phyloP scores from a whole-genome alignment of 2,797 vertebrate species.

The Florisuga fusca region DNA sequence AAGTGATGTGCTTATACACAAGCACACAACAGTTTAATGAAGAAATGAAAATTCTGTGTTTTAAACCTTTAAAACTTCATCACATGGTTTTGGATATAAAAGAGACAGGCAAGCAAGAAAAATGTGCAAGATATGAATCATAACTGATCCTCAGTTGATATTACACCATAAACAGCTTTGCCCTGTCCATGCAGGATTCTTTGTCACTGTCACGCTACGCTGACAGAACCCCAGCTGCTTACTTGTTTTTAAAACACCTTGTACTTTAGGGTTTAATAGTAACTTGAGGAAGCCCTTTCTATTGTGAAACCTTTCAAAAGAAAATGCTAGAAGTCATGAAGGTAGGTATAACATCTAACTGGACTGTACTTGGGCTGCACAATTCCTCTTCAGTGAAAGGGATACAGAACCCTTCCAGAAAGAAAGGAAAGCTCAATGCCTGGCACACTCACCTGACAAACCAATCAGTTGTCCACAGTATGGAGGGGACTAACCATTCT shows the following conservation, averaged over 20 bases:
- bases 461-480: not conserved
- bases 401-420: not conserved
- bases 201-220: not conserved
- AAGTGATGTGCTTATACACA: not conserved
- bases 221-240: not conserved
- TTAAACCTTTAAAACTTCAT: not conserved
- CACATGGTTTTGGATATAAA: not conserved
- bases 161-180: not conserved
- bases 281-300: not conserved
- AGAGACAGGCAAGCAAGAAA: not conserved
- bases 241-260: not conserved
- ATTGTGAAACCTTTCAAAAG: not conserved
- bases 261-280: not conserved
- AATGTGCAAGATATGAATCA: not conserved
- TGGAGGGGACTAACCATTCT: not conserved
- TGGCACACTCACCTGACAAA: not conserved
- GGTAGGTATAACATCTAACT: not conserved
- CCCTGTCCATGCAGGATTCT: not conserved
- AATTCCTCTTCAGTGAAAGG: not conserved
- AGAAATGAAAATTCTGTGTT: not conserved
- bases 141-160: not conserved
- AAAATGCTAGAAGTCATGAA: not conserved
- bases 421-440: not conserved
- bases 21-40: not conserved
- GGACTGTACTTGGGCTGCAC: not conserved